A percentile compares a stretch with the other conserved stretches of the same genome.
Evolutionary conservation across 2,888 invertebrate genomes (phyloP).

Genomic region (Apamea anceps): DNA sequence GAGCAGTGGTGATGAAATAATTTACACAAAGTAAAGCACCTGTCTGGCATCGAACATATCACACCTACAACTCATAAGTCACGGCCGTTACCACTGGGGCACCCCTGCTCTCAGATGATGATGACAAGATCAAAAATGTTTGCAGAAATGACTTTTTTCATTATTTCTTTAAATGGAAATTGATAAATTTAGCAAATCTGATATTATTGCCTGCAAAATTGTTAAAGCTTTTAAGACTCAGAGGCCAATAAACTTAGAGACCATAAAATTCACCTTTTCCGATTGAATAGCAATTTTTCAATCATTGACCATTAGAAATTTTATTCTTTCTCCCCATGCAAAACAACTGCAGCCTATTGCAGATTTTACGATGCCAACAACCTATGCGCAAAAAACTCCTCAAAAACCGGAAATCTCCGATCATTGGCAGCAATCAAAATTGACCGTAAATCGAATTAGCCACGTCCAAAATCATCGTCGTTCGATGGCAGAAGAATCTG

Average conservation of each 20-base stretch:
- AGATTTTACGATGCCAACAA: slow-evolving; percentile 62
- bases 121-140: not conserved
- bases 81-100: too few relatives aligned
- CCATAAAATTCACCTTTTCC: slow-evolving; percentile 35
- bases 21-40: too few relatives aligned
- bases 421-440: slow-evolving; percentile 67
- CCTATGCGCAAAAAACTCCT: slow-evolving; percentile 59
- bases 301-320: slow-evolving; percentile 50
- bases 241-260: slow-evolving; percentile 34
- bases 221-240: not conserved
- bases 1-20: too few relatives aligned
- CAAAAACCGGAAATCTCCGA: slow-evolving; percentile 60
- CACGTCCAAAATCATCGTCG: slow-evolving; percentile 76
- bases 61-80: too few relatives aligned
- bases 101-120: too few relatives aligned
- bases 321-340: slow-evolving; percentile 61
- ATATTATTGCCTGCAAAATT: slow-evolving; percentile 13
- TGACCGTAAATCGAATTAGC: slow-evolving; percentile 69
- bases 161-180: not conserved
- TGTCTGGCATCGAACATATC: too few relatives aligned
- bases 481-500: slow-evolving; percentile 71
- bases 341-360: slow-evolving; percentile 64
- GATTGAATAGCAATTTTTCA: slow-evolving; percentile 49
- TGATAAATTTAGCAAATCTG: slow-evolving; percentile 14
- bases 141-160: too few relatives aligned